phyloP scores from a whole-genome alignment of 2,797 vertebrate species.

The Oreonectes daqikongensis region DNA sequence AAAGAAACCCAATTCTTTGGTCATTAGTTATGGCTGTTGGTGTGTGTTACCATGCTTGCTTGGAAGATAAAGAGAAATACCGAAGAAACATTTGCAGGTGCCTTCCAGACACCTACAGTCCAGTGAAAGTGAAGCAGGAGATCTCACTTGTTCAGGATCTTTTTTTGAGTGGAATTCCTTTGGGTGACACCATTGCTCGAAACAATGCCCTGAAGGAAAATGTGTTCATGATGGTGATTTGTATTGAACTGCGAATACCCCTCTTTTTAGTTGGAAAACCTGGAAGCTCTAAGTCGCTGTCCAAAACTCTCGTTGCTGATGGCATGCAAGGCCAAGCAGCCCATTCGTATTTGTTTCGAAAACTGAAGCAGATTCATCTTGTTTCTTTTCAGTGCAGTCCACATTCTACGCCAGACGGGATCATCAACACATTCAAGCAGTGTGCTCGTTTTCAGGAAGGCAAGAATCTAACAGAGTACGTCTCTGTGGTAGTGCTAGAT shows the following conservation, averaged over 20 bases:
- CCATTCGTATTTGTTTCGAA: constrained; percentile 85
- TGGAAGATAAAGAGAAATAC: constrained; percentile 84
- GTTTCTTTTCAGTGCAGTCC: constrained; percentile 98
- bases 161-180: constrained; percentile 82
- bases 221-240: constrained; percentile 98
- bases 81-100: constrained; percentile 72
- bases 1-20: constrained; percentile 79
- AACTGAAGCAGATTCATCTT: constrained; percentile 90
- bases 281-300: constrained; percentile 96
- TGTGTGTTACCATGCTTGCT: constrained; percentile 92
- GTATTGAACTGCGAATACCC: constrained; percentile 93
- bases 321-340: constrained; percentile 95
- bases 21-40: constrained; percentile 86
- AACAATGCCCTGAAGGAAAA: constrained; percentile 95
- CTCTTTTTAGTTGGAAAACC: constrained; percentile 97
- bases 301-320: constrained; percentile 93
- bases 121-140: constrained; percentile 78
- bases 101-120: constrained; percentile 71
- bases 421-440: constrained; percentile 94
- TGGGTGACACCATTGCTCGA: constrained; percentile 87
- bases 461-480: constrained; percentile 89
- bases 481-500: constrained; percentile 94
- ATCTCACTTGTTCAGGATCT: constrained; percentile 88
- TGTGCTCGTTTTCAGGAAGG: constrained; percentile 95
- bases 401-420: constrained; percentile 95